Conservation (phyloP, 2,113 vertebrate genomes). For the Falcunculus frontatus region DNA sequence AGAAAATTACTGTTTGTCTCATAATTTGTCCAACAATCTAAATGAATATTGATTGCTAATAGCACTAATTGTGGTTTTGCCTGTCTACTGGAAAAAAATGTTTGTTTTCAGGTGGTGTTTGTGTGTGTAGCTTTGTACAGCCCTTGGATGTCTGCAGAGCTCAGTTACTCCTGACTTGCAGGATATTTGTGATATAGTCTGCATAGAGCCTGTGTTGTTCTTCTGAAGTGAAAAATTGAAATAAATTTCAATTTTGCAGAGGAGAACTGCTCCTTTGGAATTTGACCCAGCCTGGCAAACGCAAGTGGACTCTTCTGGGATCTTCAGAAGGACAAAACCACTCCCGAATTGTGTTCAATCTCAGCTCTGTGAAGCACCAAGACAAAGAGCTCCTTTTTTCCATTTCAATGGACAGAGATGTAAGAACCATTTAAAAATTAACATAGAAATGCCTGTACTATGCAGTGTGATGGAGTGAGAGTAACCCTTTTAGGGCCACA, state of each 20-base stretch:
- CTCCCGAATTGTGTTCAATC: conserved; percentile 90
- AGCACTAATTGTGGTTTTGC: background rate
- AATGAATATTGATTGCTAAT: background rate
- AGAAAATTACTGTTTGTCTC: background rate
- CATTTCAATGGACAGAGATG: conserved; percentile 95
- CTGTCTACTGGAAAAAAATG: background rate
- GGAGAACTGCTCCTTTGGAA: conserved; percentile 93
- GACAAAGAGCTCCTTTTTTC: conserved; percentile 84
- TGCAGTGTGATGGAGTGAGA: background rate
- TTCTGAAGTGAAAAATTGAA: background rate
- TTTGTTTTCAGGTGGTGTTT: background rate
- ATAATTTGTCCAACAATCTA: background rate
- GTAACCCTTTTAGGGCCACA: background rate
- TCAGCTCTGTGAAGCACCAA: conserved; percentile 74
- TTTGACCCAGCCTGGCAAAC: conserved; percentile 81
- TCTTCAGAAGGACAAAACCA: conserved; percentile 89
- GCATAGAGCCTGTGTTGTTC: accelerated
- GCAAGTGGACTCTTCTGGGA: conserved; percentile 83
- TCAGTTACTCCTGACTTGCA: background rate
- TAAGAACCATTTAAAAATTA: conserved; percentile 54
- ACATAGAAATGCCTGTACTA: background rate
- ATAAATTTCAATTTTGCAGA: conserved; percentile 57
- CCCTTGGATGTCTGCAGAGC: background rate
- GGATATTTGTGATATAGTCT: background rate
- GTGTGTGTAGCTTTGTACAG: background rate